These are phyloP conservation scores for Steinernema carpocapsae DNA, from an alignment of 2,888 invertebrate species.

Conservation along the genomic window DNA sequence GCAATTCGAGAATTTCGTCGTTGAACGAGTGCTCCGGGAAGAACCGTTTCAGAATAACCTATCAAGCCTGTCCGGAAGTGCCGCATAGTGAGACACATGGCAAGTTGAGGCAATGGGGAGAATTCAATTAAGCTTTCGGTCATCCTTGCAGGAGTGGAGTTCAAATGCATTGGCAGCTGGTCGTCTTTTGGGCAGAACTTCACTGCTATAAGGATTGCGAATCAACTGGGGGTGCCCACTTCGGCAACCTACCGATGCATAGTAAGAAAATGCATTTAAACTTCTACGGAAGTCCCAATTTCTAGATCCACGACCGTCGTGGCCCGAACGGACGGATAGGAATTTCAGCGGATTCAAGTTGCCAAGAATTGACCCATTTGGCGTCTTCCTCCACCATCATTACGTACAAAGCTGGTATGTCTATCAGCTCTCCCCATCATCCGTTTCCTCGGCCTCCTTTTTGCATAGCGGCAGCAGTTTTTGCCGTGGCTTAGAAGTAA, in stretches of 20 bases:
- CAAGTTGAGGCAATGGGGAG: slow-evolving; percentile 12
- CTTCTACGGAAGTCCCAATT: neutral
- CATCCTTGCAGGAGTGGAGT: slow-evolving; percentile 31
- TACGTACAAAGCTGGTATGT: slow-evolving; percentile 23
- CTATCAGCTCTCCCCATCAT: neutral
- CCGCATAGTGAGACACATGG: slow-evolving; percentile 33
- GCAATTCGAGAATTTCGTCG: slow-evolving; percentile 8
- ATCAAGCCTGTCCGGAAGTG: slow-evolving; percentile 28
- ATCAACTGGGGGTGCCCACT: slow-evolving; percentile 23
- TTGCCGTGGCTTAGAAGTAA: neutral
- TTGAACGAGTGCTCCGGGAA: slow-evolving; percentile 22
- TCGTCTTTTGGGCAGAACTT: slow-evolving; percentile 30
- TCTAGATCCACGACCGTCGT: slow-evolving; percentile 9
- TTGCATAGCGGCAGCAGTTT: too few species aligned
- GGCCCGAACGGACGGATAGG: slow-evolving; percentile 12
- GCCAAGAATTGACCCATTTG: slow-evolving; percentile 13
- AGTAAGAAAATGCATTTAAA: neutral
- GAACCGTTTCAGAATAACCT: slow-evolving; percentile 18
- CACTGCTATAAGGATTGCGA: slow-evolving; percentile 24
- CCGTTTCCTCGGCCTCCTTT: neutral
- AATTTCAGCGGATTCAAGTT: slow-evolving; percentile 29
- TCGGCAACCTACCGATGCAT: slow-evolving; percentile 19
- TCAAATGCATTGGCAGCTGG: slow-evolving; percentile 33
- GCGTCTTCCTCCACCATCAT: slow-evolving; percentile 5
- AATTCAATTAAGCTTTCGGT: slow-evolving; percentile 22